phyloP scores from a whole-genome alignment of 2,113 vertebrate genomes.

The Leptocoma aspasia region DNA sequence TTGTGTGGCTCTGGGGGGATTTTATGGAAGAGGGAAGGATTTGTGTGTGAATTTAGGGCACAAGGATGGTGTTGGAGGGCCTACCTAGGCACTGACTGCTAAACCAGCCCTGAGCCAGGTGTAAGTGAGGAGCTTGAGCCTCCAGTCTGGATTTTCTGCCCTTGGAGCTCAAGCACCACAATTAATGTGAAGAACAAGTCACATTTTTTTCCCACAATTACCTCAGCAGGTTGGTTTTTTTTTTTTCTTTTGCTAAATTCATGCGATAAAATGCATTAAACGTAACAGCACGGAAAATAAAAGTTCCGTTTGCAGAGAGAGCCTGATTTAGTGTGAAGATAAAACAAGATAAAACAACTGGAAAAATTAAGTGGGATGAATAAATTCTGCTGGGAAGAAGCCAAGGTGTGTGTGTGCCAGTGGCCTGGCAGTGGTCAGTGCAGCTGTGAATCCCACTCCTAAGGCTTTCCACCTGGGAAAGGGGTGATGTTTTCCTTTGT shows the following conservation, averaged over 20 bases:
- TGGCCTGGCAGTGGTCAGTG: not conserved
- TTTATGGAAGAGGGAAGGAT: not conserved
- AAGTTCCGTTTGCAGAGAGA: not conserved
- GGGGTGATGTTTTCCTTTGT: not conserved
- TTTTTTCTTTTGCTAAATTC: not conserved
- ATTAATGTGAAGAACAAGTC: not conserved
- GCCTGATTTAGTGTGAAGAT: constrained; percentile 36
- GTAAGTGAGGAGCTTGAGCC: not conserved
- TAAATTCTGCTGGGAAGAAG: not conserved
- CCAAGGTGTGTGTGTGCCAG: not conserved
- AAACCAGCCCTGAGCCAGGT: not conserved
- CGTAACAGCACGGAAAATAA: constrained; percentile 39
- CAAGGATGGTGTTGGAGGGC: not conserved
- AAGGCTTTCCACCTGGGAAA: not conserved
- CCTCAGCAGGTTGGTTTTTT: not conserved
- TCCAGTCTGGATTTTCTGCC: not conserved
- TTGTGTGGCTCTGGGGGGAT: not conserved
- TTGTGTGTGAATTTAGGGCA: not conserved
- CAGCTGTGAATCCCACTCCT: not conserved
- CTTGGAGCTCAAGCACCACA: not conserved
- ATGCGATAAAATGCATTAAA: constrained; percentile 47
- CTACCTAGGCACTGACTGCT: not conserved
- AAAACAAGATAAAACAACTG: constrained; percentile 45
- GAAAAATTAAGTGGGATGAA: not conserved
- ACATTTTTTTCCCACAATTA: not conserved